Base-by-base conservation (phyloP, 2,888 invertebrate genomes). In the Drosophila nr. fundita region DNA sequence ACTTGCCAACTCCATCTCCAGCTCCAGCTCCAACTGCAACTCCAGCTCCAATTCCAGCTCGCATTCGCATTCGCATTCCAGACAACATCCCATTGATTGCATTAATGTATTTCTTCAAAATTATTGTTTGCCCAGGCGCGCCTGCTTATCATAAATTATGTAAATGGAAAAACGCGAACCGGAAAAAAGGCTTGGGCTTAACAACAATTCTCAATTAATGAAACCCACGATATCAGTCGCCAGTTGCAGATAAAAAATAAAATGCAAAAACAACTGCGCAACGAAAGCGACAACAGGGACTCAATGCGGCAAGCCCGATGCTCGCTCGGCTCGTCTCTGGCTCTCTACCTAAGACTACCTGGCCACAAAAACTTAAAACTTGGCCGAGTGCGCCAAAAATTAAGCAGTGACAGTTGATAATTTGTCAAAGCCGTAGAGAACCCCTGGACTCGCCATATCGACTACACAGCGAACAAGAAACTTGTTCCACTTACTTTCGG, bases 91-190 rank as follows among this genome's bases (percentile, higher is more conserved):
- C 86, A 90, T 87, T 87, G 87, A 87, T 87, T 87, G 90, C 91
- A 91, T 87, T 87, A 87, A 87, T 87, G 87, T 89, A 91, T 90
- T 91, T 89, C 92, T 92, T 91, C 90, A 90, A 92, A 91, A 92
- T 91, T 92, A 92, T 91, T 92, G 91, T 91, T 91, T 91, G 91
- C 83, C 82, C 92, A 89, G 83, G 89, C 91, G 89, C 91, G 91
- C 89, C 89, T 89, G 91, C 91, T 91, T 92, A 91, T 91, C 92
- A 91, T 92, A 92, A 92, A 91, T 92, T 92, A 92, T 92, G 92
- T 91, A 91, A 92, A 92, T 92, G 90, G 89, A 83, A 89, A 88
- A 86, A 86, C 81, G 90, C 76, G 77, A 87, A 80, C 74, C 89
- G 87, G 91, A 87, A 87, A 85, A 89, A 89, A 90, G 91, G 81